Conservation (phyloP, 2,113 vertebrate genomes). For the Pollachius pollachius region DNA sequence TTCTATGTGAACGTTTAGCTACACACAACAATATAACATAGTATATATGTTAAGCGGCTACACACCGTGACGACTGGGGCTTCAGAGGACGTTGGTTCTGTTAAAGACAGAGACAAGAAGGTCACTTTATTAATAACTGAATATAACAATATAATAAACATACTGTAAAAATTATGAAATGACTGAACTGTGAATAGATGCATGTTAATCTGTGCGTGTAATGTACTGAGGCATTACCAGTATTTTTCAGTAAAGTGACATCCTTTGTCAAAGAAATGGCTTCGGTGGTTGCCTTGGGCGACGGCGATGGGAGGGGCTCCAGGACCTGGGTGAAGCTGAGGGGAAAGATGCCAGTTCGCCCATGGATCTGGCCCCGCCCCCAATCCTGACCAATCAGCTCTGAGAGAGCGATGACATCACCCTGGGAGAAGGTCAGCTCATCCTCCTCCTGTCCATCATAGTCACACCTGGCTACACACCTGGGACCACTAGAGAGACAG, state of each 20-base stretch:
- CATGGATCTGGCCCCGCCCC: conserved; percentile 84
- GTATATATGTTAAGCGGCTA: too few relatives aligned
- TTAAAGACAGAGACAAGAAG: too few relatives aligned
- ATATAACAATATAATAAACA: too few relatives aligned
- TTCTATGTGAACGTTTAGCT: too few relatives aligned
- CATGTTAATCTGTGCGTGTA: too few relatives aligned
- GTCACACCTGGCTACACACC: conserved; percentile 83
- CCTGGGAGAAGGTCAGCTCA: conserved; percentile 88
- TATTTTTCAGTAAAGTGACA: accelerated
- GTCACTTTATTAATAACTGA: too few relatives aligned
- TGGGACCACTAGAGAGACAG: conserved; percentile 61
- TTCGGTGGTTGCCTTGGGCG: neutral
- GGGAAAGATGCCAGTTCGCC: conserved; percentile 80
- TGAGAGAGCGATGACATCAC: conserved; percentile 81
- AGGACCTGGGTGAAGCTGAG: conserved; percentile 81
- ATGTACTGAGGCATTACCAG: conserved; percentile 11
- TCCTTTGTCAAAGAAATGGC: accelerated
- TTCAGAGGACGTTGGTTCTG: too few relatives aligned
- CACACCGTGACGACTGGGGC: too few relatives aligned
- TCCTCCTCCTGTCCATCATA: conserved; percentile 85
- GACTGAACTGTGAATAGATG: too few relatives aligned
- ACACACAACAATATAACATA: too few relatives aligned
- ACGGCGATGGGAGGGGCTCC: conserved; percentile 53
- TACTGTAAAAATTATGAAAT: too few relatives aligned
- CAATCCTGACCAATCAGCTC: conserved; percentile 83